These are phyloP conservation scores for Ianthella basta DNA, from an alignment of 37 sponge, comb jelly and placozoan genomes.

Conservation along the genomic window DNA sequence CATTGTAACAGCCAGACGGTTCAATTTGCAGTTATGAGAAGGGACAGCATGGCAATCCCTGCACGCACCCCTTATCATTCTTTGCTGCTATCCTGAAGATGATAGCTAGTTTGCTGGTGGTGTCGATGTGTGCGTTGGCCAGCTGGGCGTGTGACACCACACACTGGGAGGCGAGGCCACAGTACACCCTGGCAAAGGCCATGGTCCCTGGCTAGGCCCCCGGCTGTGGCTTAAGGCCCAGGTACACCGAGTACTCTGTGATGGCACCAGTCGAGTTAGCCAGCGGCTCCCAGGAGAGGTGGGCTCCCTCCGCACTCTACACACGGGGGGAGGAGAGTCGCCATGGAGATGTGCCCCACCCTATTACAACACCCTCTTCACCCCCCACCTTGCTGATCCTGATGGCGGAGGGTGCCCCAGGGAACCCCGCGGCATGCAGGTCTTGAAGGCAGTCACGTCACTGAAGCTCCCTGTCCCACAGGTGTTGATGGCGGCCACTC, in stretches of 20 bases:
- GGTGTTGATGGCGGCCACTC: conserved; percentile 95
- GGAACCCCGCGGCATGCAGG: conserved; percentile 98
- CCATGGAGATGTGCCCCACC: not conserved
- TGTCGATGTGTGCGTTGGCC: conserved; percentile 93
- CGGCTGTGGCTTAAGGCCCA: conserved; percentile 90
- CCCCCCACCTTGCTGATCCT: conserved; percentile 92
- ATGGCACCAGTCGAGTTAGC: conserved; percentile 94
- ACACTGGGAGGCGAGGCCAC: conserved; percentile 82
- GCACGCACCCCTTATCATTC: conserved; percentile 98
- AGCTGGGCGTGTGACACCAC: conserved; percentile 83
- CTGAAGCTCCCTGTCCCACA: conserved; percentile 92
- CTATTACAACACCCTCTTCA: not conserved
- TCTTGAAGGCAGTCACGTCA: conserved; percentile 98
- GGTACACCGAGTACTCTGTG: conserved; percentile 96
- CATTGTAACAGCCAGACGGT: not conserved
- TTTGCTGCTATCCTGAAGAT: conserved; percentile 98
- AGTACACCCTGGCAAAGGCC: conserved; percentile 88
- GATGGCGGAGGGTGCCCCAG: conserved; percentile 98
- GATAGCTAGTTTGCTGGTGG: conserved; percentile 97
- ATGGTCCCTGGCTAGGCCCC: conserved; percentile 70
- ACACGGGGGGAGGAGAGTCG: not conserved
- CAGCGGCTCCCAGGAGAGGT: conserved; percentile 98
- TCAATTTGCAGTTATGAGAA: too few relatives aligned
- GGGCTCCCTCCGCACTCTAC: conserved; percentile 94
- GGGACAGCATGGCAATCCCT: not conserved